Evolutionary conservation across 2,113 vertebrate species (phyloP).

Genomic region (Myiozetetes cayanensis): DNA sequence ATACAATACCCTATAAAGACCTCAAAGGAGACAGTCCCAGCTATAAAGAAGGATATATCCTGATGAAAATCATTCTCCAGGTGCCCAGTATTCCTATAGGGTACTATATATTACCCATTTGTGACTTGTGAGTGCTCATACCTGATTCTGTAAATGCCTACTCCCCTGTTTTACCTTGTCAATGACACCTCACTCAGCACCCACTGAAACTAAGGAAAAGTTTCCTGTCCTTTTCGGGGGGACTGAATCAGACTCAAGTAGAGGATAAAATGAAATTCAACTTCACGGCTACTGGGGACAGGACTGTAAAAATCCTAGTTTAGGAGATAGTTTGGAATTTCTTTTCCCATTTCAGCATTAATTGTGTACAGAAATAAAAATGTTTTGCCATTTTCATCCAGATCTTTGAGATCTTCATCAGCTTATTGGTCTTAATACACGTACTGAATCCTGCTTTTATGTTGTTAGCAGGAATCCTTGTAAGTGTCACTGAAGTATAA

Average conservation of each 20-base stretch:
- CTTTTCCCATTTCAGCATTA: neutral
- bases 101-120: neutral
- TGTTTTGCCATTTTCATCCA: neutral
- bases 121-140: neutral
- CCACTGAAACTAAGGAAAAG: neutral
- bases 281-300: neutral
- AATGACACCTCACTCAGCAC: neutral
- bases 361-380: neutral
- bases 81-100: neutral
- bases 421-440: neutral
- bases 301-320: neutral
- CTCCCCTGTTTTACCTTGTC: neutral
- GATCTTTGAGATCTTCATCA: neutral
- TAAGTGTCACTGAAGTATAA: neutral
- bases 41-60: neutral
- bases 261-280: neutral
- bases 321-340: neutral
- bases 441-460: neutral
- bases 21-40: neutral
- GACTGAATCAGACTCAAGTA: neutral
- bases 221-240: neutral
- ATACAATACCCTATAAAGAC: fast-evolving
- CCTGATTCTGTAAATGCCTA: neutral
- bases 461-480: neutral
- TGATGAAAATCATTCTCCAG: neutral